Conservation (phyloP, 2,113 vertebrate genomes). For the Ameiurus melas region DNA sequence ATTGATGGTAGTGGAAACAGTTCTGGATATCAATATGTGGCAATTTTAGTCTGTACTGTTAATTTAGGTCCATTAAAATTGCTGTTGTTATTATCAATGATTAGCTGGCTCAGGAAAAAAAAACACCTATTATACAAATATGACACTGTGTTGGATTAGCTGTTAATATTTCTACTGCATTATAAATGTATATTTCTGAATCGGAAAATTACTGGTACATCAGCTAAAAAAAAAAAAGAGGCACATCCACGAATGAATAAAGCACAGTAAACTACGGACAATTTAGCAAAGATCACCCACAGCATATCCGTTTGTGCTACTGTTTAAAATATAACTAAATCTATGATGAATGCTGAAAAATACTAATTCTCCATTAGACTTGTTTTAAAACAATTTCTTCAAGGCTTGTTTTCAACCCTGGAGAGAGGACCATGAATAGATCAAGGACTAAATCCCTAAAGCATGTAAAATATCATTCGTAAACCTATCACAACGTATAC, state of each 20-base stretch:
- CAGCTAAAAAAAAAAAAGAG: neutral
- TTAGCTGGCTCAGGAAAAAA: constrained; percentile 25
- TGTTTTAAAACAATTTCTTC: neutral
- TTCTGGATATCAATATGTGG: constrained; percentile 34
- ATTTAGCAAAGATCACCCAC: neutral
- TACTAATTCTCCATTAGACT: neutral
- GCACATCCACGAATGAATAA: neutral
- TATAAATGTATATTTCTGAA: constrained; percentile 14
- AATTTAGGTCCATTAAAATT: constrained; percentile 52
- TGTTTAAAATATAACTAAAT: neutral
- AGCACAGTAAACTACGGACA: neutral
- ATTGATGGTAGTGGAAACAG: constrained; percentile 31
- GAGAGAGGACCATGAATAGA: neutral
- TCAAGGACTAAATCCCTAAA: neutral
- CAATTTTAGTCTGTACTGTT: constrained; percentile 37
- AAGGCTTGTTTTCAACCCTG: neutral
- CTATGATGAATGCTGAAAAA: neutral
- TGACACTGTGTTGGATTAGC: constrained; percentile 31
- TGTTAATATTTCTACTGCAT: constrained; percentile 25
- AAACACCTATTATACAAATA: constrained; percentile 31
- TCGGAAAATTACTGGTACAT: neutral
- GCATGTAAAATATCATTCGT: neutral
- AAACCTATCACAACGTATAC: neutral
- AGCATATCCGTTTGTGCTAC: neutral
- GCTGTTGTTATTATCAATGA: constrained; percentile 32